phyloP scores from a whole-genome alignment of 2,797 vertebrate genomes.

The Coregonus suidteri region DNA sequence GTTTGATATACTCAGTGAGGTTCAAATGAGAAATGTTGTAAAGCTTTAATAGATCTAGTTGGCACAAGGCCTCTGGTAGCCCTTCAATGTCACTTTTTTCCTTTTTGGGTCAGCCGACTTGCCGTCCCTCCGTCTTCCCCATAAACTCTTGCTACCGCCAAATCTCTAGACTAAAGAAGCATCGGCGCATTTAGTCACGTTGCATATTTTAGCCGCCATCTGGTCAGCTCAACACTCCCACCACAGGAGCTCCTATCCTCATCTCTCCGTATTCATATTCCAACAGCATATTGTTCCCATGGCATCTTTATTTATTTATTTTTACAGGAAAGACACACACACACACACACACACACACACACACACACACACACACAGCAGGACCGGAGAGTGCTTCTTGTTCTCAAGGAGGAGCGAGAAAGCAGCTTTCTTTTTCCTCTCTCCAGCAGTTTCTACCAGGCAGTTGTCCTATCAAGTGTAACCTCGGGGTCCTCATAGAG shows the following conservation, averaged over 20 bases:
- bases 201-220: conserved; percentile 93
- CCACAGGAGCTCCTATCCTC: conserved; percentile 84
- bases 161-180: conserved; percentile 33
- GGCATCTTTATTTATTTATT: conserved; percentile 76
- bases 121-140: background rate
- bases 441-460: conserved; percentile 79
- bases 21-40: too few relatives aligned
- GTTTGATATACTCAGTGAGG: too few relatives aligned
- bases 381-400: background rate
- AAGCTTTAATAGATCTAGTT: background rate
- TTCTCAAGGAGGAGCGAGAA: conserved; percentile 26
- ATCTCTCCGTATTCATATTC: conserved; percentile 88
- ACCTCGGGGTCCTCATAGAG: conserved; percentile 98
- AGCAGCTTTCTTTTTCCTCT: conserved; percentile 54
- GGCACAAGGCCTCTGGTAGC: background rate
- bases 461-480: conserved; percentile 99
- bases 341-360: too few relatives aligned
- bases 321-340: background rate
- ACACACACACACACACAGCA: background rate
- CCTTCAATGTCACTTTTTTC: background rate
- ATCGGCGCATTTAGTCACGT: conserved; percentile 80
- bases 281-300: conserved; percentile 95
- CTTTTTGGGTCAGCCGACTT: background rate
- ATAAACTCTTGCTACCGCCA: background rate
- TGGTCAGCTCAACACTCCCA: conserved; percentile 79